Base-by-base conservation (phyloP, 2,113 vertebrate species). In the Carassius auratus region DNA sequence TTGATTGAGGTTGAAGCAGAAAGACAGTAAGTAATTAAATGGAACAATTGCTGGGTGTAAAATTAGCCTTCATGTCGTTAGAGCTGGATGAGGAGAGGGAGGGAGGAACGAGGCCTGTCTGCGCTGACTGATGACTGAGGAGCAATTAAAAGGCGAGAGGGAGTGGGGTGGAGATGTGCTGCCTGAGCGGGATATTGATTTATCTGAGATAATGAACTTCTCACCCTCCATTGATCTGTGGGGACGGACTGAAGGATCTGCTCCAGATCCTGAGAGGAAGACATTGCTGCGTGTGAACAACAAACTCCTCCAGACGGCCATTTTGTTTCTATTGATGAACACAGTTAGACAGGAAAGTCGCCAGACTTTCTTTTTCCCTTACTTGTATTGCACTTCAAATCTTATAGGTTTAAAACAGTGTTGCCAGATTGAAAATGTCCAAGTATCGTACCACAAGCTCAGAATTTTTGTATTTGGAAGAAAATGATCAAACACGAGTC, bases 1-100 rank as follows among this genome's bases (percentile, higher is more conserved):
- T 93, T 92, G 93, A 94, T 94, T 89, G 90, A 92, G 84, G 89
- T 76, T 86, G 89, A 91, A 86, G 88, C 90, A 81, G 89, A 90
- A 91, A 92, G 92, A 93, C 93, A 93, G 92, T 92, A 88, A 91
- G 92, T 95, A 94, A 94, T 95, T 94, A 94, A 93, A 95, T 83
- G 73, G 92, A 94, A 92, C 87, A 92, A 93, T 92, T 92, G 90
- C 90, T 91, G 92, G 93, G 93, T 94, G 93, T 95, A 94, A 94
- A 95, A 94, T 95, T 94, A 95, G 94, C 92, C 91, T 93, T 90
- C 86, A 86, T 91, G 94, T 93, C 92, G 93, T 94, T 95, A 93
- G 92, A 92, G 89, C 89, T 88, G 92, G 92, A 92, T 84, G 92
- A 90, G 87, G 87, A 78, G 91, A 90, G 66, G 87, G 89, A 76